These are phyloP conservation scores for Loripinus fragilis DNA, from an alignment of 2,888 invertebrate species.

Conservation along the genomic window DNA sequence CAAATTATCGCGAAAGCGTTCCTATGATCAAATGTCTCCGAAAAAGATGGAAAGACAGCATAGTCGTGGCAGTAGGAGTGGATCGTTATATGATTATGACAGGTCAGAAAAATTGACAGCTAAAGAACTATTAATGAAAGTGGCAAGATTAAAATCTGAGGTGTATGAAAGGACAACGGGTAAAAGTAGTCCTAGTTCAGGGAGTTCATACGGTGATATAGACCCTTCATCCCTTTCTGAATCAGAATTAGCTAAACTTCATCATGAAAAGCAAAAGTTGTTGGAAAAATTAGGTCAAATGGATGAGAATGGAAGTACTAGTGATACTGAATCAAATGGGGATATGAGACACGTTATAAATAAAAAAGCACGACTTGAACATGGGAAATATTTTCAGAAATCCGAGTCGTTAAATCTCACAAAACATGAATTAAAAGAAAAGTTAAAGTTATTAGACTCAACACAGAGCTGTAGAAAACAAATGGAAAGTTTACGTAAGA, in stretches of 20 bases:
- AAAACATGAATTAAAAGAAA: constrained; percentile 59
- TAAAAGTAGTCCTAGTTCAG: constrained; percentile 73
- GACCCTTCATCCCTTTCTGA: constrained; percentile 86
- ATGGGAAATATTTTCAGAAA: constrained; percentile 51
- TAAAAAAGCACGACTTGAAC: constrained; percentile 69
- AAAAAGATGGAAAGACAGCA: constrained; percentile 64
- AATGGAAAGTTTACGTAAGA: constrained; percentile 75
- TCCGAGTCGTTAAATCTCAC: constrained; percentile 42
- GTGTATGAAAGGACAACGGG: constrained; percentile 56
- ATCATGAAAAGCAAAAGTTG: constrained; percentile 80
- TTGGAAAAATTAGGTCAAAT: constrained; percentile 80
- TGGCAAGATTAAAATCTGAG: constrained; percentile 56
- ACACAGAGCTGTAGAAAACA: constrained; percentile 77
- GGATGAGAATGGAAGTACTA: constrained; percentile 76
- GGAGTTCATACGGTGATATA: constrained; percentile 78
- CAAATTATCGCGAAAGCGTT: constrained; percentile 70
- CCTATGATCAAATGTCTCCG: constrained; percentile 70
- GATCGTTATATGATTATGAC: constrained; percentile 53
- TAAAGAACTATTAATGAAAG: constrained; percentile 52
- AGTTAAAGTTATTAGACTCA: constrained; percentile 67
- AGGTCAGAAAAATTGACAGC: constrained; percentile 51
- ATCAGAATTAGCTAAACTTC: constrained; percentile 75
- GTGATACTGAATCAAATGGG: constrained; percentile 68
- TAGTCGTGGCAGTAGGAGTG: constrained; percentile 61
- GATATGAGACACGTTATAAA: constrained; percentile 59